Evolutionary conservation across 1,140 invertebrate genomes (phyloP), one percentile per base, ranked within the genome.

Genomic region (Odontomachus brunneus): DNA sequence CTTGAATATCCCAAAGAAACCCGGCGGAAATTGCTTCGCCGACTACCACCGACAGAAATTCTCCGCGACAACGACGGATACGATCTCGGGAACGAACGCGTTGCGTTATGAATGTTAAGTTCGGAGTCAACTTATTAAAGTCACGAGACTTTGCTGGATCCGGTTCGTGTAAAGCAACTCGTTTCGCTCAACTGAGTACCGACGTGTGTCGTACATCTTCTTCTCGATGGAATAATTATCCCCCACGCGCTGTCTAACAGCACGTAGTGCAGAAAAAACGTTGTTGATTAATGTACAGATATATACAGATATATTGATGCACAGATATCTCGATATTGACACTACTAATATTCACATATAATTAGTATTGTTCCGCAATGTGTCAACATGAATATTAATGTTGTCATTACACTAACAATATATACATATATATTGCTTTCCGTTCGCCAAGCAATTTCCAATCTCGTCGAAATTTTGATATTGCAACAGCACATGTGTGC

Each of bases 1-100:
- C 9, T 44, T n/a, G 65, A 48, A 71, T 80, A 22, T 69, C 38
- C 69, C 48, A 14, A 57, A 59, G n/a, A 59, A 71, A 59, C 14
- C 51, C 51, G 38, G 49, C 19, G 51, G 11, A 57, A 71, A 80
- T 67, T 38, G 22, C 33, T 24, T 59, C 15, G 15, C 17, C 14
- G 38, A 11, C 38, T 44, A 44, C 38, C 38, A 44, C 38, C 38
- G 1, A 69, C 24, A 49, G 57, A 9, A 55, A 69, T 24, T 76
- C 15, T n/a, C 38, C 63, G 49, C 12, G 49, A 67, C 49, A 53
- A 17, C 12, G 48, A 65, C 26, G 0, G 24, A 78, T 63, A 26
- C 14, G 4, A 51, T 53, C 38, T 48, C 2, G 38, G 19, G n/a
- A n/a, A 67, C 19, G 38, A 69, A 44, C 15, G 22, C 24, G 44